Evolutionary conservation across 37 sponge, comb jelly and placozoan species (phyloP), one percentile per base, ranked within the genome.

Genomic region (Axinella damicornis): DNA sequence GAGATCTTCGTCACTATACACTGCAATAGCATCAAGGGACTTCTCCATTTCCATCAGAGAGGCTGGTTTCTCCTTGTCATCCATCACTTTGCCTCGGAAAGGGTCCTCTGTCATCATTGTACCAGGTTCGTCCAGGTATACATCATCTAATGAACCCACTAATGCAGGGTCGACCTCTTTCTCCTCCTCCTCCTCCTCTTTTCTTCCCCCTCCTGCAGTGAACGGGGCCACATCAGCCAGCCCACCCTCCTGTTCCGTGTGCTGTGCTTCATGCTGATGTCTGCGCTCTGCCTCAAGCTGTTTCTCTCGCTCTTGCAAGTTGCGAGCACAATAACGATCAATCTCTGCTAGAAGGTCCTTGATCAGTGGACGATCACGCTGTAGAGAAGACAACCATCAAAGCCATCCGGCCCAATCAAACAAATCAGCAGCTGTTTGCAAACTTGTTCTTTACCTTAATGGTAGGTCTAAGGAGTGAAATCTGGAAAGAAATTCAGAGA

Each of bases 151-250:
- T 53, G 89, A 82, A 5, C 89, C 89, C 19, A 89, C 84, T 32
- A 89, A 56, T 40, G 89, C 82, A 37, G 89, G 89, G 72, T 83
- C 89, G 24, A 89, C 85, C 61, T 92, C 92, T 20, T 80, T 82
- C 21, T 80, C 89, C 22, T 69, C 83, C 38, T 84, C 85, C 18
- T 72, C 83, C 0, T 74, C 81, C 28, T n/a, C 38, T 39, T 53
- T 34, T 5, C 30, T 54, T 31, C 20, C 60, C 15, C 59, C 83
- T 41, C 83, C 83, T 20, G 83, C 83, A 22, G 83, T 82, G 71
- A 81, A 57, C n/a, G 70, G 14, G 31, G 58, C 71, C 56, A 60
- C 53, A 39, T 69, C 85, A 38, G 65, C 76, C 20, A 1, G 25
- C 36, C 32, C 12, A 2, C 58, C 46, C 31, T 56, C 40, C 22